Evolutionary conservation across 2,797 vertebrate genomes (phyloP).

Genomic region (Halcyon badia): DNA sequence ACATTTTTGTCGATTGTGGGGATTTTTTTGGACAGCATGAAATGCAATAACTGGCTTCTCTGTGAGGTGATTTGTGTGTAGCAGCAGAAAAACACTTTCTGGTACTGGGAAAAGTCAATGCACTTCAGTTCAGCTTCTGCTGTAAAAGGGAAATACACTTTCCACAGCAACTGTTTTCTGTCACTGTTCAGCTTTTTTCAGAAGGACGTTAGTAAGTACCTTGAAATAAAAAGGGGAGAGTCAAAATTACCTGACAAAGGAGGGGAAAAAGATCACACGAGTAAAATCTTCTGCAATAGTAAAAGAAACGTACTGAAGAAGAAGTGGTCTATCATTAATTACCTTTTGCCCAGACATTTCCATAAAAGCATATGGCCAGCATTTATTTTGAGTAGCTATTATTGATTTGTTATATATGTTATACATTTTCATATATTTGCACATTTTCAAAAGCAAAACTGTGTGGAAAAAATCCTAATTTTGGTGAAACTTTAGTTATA

Average conservation of each 20-base stretch:
- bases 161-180: background rate
- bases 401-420: background rate
- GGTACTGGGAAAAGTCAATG: background rate
- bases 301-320: background rate
- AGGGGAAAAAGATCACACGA: background rate
- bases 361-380: background rate
- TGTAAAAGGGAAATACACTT: background rate
- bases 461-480: background rate
- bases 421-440: background rate
- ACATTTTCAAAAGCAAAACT: background rate
- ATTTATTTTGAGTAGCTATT: background rate
- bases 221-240: background rate
- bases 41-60: background rate
- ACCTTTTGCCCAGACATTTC: background rate
- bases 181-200: background rate
- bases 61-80: background rate
- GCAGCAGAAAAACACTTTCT: background rate
- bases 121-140: constrained; percentile 1
- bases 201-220: background rate
- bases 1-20: background rate
- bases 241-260: background rate
- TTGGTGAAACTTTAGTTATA: background rate
- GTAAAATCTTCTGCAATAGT: background rate
- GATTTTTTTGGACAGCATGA: background rate
- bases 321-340: background rate